phyloP scores from a whole-genome alignment of 1,140 invertebrate genomes.

The Chelonus insularis region DNA sequence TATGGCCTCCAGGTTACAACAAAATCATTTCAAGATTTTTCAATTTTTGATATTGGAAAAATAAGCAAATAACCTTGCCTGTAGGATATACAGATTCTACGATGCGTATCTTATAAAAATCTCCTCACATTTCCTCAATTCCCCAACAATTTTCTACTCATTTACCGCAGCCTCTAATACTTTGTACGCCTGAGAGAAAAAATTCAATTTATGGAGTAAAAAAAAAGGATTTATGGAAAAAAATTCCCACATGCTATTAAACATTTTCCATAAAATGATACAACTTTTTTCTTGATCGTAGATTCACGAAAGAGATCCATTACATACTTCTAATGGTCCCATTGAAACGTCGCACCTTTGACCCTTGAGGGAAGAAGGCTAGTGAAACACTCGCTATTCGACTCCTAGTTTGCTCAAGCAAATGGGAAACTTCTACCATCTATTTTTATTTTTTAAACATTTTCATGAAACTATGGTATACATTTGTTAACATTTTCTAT shows the following conservation, averaged over 20 bases:
- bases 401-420: slow-evolving; percentile 38
- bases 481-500: too few relatives aligned
- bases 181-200: background rate
- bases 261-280: background rate
- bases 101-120: too few relatives aligned
- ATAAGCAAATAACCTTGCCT: too few relatives aligned
- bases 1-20: too few relatives aligned
- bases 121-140: too few relatives aligned
- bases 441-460: slow-evolving; percentile 18
- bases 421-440: slow-evolving; percentile 29
- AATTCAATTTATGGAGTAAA: background rate
- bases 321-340: slow-evolving; percentile 36
- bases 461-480: too few relatives aligned
- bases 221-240: background rate
- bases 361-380: slow-evolving; percentile 22
- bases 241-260: background rate
- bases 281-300: slow-evolving; percentile 1
- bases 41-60: too few relatives aligned
- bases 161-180: too few relatives aligned
- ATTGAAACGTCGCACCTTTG: slow-evolving; percentile 37
- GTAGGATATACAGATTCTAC: too few relatives aligned
- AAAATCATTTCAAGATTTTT: too few relatives aligned
- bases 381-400: slow-evolving; percentile 23
- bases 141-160: too few relatives aligned
- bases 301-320: slow-evolving; percentile 29